phyloP scores from a whole-genome alignment of 2,888 invertebrate genomes.

The Lissocephala sabroskyi region DNA sequence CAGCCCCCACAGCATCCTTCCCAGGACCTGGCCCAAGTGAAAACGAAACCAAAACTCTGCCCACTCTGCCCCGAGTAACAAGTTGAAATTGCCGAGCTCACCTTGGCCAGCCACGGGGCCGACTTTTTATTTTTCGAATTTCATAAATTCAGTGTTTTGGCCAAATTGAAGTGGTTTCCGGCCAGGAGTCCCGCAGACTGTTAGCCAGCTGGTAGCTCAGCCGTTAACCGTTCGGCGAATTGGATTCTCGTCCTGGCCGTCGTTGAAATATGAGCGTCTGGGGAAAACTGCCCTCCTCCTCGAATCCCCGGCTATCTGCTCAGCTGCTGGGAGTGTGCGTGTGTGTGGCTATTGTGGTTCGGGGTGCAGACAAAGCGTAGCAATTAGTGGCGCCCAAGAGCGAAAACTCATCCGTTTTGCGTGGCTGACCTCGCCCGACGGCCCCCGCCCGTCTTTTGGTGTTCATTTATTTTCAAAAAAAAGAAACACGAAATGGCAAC shows the following conservation, averaged over 20 bases:
- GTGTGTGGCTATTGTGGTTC: not conserved
- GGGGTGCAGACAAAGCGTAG: slow-evolving; percentile 30
- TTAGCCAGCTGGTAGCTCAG: too few species aligned
- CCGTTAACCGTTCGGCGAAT: too few species aligned
- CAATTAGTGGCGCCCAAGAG: slow-evolving; percentile 59
- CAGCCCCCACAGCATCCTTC: slow-evolving; percentile 1
- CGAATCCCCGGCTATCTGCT: not conserved
- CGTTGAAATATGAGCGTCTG: not conserved
- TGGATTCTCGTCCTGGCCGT: too few species aligned
- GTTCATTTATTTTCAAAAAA: not conserved
- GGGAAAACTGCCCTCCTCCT: too few species aligned
- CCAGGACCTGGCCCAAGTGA: not conserved
- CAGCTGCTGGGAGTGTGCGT: not conserved
- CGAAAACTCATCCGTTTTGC: slow-evolving; percentile 37
- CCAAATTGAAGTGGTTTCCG: not conserved
- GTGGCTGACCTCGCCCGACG: slow-evolving; percentile 4
- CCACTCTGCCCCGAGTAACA: slow-evolving; percentile 1
- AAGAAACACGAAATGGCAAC: not conserved
- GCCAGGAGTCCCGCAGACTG: too few species aligned
- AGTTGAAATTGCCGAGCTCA: slow-evolving; percentile 5
- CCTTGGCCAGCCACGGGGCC: not conserved
- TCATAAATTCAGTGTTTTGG: not conserved
- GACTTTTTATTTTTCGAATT: not conserved
- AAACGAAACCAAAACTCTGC: too few species aligned
- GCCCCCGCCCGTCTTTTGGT: not conserved